A percentile compares a stretch with the other conserved stretches of the same genome.
Evolutionary conservation across 1,140 invertebrate genomes (phyloP).

Genomic region (Drosophila ohnishii): DNA sequence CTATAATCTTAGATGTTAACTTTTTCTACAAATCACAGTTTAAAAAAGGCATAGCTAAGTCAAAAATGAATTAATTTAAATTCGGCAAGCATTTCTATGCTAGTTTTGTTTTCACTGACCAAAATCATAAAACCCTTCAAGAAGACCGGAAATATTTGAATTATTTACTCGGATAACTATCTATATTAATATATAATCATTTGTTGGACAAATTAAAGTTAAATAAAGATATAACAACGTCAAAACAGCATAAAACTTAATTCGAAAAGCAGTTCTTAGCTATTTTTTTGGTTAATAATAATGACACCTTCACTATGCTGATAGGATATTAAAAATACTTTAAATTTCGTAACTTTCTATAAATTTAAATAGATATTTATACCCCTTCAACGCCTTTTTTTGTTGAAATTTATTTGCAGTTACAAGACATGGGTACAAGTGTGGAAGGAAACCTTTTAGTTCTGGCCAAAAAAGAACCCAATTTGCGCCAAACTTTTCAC

Average conservation of each 20-base stretch:
- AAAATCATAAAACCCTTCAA: not conserved
- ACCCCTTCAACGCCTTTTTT: not conserved
- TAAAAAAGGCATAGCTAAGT: not conserved
- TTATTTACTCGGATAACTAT: no score
- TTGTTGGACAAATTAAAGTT: no score
- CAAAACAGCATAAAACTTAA: no score
- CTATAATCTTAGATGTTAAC: no score
- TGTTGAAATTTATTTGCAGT: not conserved
- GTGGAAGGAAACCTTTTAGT: not conserved
- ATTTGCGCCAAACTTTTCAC: slow-evolving; percentile 58
- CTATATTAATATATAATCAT: no score
- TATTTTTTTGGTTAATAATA: no score
- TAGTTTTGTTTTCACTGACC: not conserved
- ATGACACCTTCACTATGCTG: no score
- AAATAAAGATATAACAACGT: no score
- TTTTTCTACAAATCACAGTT: no score
- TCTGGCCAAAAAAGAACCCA: slow-evolving; percentile 39
- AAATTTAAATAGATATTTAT: not conserved
- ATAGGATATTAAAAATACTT: not conserved
- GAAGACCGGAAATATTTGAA: no score
- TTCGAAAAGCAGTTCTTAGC: no score
- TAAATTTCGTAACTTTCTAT: not conserved
- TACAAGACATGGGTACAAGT: not conserved
- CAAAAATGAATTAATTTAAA: not conserved
- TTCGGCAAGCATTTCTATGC: not conserved